These are phyloP conservation scores for Brachyptera putata DNA, from an alignment of 2,888 invertebrate genomes.

Conservation along the genomic window DNA sequence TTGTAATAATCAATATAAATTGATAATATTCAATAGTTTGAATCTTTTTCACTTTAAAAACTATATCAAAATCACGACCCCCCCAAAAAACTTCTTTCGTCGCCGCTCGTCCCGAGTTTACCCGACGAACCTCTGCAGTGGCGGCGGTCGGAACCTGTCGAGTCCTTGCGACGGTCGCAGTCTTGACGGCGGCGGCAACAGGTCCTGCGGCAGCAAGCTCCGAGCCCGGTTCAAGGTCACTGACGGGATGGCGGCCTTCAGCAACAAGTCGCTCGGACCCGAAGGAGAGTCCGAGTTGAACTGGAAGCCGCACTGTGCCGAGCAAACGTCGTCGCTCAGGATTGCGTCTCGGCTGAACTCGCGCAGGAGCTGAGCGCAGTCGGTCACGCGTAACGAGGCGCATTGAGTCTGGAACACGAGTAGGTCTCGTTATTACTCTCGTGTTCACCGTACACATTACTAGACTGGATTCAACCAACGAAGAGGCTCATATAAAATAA, in stretches of 20 bases:
- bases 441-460: too few relatives aligned
- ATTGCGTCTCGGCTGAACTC: conserved; percentile 82
- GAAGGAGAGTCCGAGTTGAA: conserved; percentile 39
- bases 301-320: conserved; percentile 81
- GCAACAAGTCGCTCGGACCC: conserved; percentile 9
- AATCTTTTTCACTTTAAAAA: neutral
- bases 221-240: conserved; percentile 4
- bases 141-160: conserved; percentile 7
- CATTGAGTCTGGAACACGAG: conserved; percentile 67
- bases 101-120: neutral
- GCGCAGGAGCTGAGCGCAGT: conserved; percentile 75
- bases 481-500: too few relatives aligned
- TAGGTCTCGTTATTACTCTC: too few relatives aligned
- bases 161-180: conserved; percentile 2
- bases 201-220: conserved; percentile 24
- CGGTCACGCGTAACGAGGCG: conserved; percentile 80
- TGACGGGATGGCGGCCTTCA: conserved; percentile 19
- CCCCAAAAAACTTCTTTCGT: too few relatives aligned
- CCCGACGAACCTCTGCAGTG: conserved; percentile 3
- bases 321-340: conserved; percentile 80
- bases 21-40: neutral
- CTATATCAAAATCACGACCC: neutral
- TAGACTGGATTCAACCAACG: too few relatives aligned
- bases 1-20: neutral
- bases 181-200: conserved; percentile 29